A percentile compares a stretch with the other conserved stretches of the same genome.
Evolutionary conservation across 2,113 vertebrate genomes (phyloP).

Genomic region (Anhinga rufa): DNA sequence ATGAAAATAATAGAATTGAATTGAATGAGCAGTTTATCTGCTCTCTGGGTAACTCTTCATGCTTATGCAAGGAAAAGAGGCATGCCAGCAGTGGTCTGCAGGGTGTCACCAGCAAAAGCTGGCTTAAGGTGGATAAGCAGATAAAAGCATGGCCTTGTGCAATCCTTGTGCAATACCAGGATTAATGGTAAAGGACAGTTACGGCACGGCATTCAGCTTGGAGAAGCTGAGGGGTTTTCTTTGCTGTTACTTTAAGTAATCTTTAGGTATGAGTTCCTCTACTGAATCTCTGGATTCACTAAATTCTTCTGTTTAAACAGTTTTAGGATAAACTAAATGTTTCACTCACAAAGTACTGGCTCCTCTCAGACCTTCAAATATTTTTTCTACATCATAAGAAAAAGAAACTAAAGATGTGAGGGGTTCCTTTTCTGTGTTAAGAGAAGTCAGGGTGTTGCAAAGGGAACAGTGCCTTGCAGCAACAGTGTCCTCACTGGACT

Average conservation of each 20-base stretch:
- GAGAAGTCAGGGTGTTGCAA: neutral
- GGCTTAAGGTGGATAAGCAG: neutral
- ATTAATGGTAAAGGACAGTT: neutral
- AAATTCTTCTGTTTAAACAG: neutral
- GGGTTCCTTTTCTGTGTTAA: neutral
- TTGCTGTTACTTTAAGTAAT: neutral
- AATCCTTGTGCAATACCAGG: neutral
- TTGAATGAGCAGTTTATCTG: neutral
- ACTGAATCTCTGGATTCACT: neutral
- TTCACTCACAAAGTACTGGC: neutral
- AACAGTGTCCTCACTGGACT: neutral
- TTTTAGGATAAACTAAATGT: neutral
- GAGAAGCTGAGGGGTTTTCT: neutral
- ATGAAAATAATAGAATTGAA: neutral
- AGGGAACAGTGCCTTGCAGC: neutral
- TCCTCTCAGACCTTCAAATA: neutral
- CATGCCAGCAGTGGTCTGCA: neutral
- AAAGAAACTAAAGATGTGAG: neutral
- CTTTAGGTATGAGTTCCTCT: neutral
- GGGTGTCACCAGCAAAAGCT: accelerated
- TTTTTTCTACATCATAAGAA: neutral
- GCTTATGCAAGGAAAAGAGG: neutral
- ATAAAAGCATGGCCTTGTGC: neutral
- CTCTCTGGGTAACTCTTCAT: accelerated
- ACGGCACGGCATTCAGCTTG: neutral